These are phyloP conservation scores for Psylliodes chrysocephalus DNA, from an alignment of 2,888 invertebrate species.

Conservation along the genomic window DNA sequence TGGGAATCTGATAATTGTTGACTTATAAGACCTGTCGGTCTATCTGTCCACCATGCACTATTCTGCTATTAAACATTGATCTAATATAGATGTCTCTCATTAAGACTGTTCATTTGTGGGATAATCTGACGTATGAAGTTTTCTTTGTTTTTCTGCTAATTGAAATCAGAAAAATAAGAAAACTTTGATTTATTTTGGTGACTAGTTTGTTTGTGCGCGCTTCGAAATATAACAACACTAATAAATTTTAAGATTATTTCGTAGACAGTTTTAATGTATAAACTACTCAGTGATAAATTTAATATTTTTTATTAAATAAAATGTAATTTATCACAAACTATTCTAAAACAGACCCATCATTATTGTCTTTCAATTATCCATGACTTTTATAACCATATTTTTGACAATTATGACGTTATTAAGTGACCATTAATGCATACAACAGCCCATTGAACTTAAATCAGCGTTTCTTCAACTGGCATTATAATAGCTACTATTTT, in stretches of 20 bases:
- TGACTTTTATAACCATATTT: not conserved
- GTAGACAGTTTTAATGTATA: no score
- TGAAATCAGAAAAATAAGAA: no score
- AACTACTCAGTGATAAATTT: not conserved
- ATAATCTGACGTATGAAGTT: conserved; percentile 43
- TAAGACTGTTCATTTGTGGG: conserved; percentile 44
- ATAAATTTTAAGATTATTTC: no score
- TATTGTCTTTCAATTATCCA: not conserved
- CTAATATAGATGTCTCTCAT: conserved; percentile 54
- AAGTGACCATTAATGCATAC: not conserved
- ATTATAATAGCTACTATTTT: conserved; percentile 3
- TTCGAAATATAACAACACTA: no score
- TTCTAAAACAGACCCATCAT: not conserved
- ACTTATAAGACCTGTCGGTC: conserved; percentile 61
- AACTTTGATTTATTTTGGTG: no score
- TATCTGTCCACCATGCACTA: conserved; percentile 54
- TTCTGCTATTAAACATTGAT: conserved; percentile 53
- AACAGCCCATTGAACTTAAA: conserved; percentile 14
- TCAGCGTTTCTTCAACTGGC: conserved; percentile 16
- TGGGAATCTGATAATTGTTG: conserved; percentile 62
- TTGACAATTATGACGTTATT: conserved; percentile 12
- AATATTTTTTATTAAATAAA: conserved; percentile 3
- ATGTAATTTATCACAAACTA: not conserved
- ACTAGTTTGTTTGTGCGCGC: no score
- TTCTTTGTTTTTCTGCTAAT: conserved; percentile 1